Conservation (phyloP, 30 jellyfish, hydroid and myxozoan species). For the Nemopilema nomurai region DNA sequence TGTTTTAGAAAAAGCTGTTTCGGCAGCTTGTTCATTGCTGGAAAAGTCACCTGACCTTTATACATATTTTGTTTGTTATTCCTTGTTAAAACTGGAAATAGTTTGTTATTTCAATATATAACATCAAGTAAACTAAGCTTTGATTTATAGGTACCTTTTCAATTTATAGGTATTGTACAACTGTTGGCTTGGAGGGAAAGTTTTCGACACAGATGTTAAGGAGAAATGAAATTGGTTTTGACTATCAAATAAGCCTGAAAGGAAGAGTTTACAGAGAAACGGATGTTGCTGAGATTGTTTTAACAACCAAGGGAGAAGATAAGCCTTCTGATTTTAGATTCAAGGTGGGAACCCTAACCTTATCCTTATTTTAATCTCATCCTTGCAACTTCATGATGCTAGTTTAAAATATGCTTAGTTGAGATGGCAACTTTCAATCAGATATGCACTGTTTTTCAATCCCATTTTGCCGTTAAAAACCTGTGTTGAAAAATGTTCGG, state of each 20-base stretch:
- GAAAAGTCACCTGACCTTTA: too few species aligned
- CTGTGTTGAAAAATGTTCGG: too few species aligned
- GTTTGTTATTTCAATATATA: not conserved
- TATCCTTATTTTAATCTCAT: not conserved
- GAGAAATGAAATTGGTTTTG: not conserved
- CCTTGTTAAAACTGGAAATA: too few species aligned
- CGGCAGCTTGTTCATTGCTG: too few species aligned
- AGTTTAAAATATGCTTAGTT: not conserved
- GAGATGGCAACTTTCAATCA: too few species aligned
- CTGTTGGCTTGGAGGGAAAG: slow-evolving; percentile 35
- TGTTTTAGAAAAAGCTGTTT: too few species aligned
- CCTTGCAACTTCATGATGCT: not conserved
- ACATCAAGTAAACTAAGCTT: not conserved
- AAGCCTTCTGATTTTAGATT: slow-evolving; percentile 16
- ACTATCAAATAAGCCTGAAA: slow-evolving; percentile 10
- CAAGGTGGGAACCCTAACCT: not conserved
- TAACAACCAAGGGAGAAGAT: slow-evolving; percentile 33
- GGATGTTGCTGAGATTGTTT: slow-evolving; percentile 21
- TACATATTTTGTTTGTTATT: too few species aligned
- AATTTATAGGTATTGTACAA: slow-evolving; percentile 8
- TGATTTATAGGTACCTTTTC: not conserved
- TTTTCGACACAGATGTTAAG: not conserved
- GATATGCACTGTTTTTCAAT: too few species aligned
- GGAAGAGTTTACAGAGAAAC: slow-evolving; percentile 38
- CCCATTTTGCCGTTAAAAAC: too few species aligned